Percentiles rank a stretch among this genome's conserved stretches.
Conservation (phyloP, 2,888 invertebrate species). For the Noctuana brunneofusca region DNA sequence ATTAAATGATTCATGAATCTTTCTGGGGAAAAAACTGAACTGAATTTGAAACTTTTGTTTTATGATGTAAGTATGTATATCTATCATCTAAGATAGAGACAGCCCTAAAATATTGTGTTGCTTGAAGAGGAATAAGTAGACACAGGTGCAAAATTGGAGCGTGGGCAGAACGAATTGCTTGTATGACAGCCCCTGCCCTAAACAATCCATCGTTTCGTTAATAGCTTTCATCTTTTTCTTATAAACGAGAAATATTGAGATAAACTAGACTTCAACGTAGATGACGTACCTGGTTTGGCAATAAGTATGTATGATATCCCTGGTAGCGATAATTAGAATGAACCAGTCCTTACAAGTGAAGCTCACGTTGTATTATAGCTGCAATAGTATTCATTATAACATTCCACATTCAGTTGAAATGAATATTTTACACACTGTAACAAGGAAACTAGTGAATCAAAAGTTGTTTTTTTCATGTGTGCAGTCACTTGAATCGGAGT, state of each 20-base stretch:
- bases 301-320: too few relatives aligned
- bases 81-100: neutral
- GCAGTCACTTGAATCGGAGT: too few relatives aligned
- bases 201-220: constrained; percentile 13
- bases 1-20: too few relatives aligned
- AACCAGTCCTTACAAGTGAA: neutral
- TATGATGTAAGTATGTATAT: neutral
- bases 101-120: constrained; percentile 14
- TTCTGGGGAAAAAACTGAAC: too few relatives aligned
- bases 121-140: constrained; percentile 5
- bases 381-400: constrained; percentile 3
- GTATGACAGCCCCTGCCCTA: constrained; percentile 13
- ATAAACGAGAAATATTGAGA: neutral
- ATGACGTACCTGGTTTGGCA: too few relatives aligned
- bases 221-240: neutral
- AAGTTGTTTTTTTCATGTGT: neutral
- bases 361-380: constrained; percentile 2
- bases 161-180: constrained; percentile 26
- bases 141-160: constrained; percentile 25
- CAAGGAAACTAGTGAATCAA: neutral
- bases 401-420: constrained; percentile 2
- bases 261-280: constrained; percentile 13
- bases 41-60: too few relatives aligned
- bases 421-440: neutral
- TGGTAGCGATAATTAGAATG: too few relatives aligned